Percentiles rank a stretch among this genome's conserved stretches.
Evolutionary conservation across 2,888 invertebrate genomes (phyloP).

Genomic region (Dasypogon diadema): DNA sequence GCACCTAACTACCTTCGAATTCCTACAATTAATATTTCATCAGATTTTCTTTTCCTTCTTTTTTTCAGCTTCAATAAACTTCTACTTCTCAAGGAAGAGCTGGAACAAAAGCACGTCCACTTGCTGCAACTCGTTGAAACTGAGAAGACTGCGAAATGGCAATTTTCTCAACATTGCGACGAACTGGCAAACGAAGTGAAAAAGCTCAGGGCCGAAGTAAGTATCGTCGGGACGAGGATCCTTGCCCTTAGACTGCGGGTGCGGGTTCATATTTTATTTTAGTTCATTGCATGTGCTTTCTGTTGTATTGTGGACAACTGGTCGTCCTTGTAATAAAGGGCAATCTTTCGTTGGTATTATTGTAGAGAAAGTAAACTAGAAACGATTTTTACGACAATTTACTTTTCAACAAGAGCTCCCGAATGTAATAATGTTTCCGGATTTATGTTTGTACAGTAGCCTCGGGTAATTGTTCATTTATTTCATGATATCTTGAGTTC

Average conservation of each 20-base stretch:
- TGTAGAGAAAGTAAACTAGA: no score
- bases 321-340: not conserved
- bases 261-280: not conserved
- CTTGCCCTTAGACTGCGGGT: not conserved
- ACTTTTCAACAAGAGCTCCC: no score
- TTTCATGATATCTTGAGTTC: not conserved
- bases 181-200: constrained; percentile 90
- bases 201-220: constrained; percentile 87
- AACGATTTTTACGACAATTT: no score
- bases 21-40: constrained; percentile 45
- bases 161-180: constrained; percentile 92
- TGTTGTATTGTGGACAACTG: no score
- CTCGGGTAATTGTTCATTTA: constrained; percentile 10
- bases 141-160: constrained; percentile 93
- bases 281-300: not conserved
- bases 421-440: no score
- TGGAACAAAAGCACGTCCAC: constrained; percentile 93
- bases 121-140: constrained; percentile 90
- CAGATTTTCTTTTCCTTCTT: constrained; percentile 56
- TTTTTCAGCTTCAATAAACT: constrained; percentile 85
- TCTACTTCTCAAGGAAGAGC: constrained; percentile 87
- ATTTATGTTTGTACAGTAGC: no score
- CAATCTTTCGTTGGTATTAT: not conserved
- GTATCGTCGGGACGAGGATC: constrained; percentile 49
- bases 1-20: not conserved